phyloP scores from a whole-genome alignment of 2,888 invertebrate genomes.

The Prenolepis imparis region DNA sequence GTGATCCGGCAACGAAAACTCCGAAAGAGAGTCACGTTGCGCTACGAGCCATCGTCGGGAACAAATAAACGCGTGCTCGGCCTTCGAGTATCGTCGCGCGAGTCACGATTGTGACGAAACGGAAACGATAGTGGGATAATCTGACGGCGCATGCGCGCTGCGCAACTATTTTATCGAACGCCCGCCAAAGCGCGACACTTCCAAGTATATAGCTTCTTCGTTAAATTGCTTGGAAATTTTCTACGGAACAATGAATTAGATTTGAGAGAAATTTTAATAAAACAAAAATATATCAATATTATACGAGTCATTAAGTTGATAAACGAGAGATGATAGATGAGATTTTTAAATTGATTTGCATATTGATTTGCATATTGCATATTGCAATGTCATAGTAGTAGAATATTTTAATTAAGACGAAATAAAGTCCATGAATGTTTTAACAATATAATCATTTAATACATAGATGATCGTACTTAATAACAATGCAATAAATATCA shows the following conservation, averaged over 20 bases:
- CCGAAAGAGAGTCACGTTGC: constrained; percentile 65
- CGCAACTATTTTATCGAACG: constrained; percentile 23
- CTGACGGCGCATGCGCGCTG: constrained; percentile 45
- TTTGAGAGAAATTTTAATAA: neutral
- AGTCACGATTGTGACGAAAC: constrained; percentile 62
- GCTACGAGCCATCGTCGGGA: constrained; percentile 65
- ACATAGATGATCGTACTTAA: neutral
- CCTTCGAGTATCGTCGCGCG: constrained; percentile 35
- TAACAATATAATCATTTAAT: constrained; percentile 36
- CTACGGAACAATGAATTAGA: neutral
- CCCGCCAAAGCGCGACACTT: neutral
- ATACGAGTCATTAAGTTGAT: neutral
- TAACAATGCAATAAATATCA: neutral
- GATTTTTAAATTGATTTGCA: neutral
- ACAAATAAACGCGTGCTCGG: constrained; percentile 67
- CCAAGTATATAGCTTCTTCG: too few species aligned
- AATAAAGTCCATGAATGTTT: neutral
- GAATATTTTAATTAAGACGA: neutral
- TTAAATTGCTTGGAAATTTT: neutral
- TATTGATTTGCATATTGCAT: too few species aligned
- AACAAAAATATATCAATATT: neutral
- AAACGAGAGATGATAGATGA: neutral
- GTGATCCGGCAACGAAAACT: constrained; percentile 69
- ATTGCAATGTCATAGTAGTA: neutral
- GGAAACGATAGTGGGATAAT: constrained; percentile 58